Base-by-base conservation (phyloP, 2,797 vertebrate genomes). In the Cossypha niveicapilla region DNA sequence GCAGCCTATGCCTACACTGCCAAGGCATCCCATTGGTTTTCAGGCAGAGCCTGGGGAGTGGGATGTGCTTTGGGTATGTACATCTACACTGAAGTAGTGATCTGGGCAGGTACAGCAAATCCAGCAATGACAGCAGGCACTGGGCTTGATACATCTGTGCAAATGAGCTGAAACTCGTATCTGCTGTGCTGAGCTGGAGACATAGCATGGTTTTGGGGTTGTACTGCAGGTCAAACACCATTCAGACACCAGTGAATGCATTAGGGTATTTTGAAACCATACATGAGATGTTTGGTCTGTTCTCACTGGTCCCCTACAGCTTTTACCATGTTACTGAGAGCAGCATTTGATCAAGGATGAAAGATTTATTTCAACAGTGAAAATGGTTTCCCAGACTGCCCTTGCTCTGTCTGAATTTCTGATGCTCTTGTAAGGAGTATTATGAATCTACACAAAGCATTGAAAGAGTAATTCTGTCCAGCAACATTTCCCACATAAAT, bases 21-120 rank as follows among this genome's bases (percentile, higher is more conserved):
- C 13, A 28, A 39, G 24, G 3, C 11, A 61, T 21, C 9, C 42
- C 24, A 37, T 6, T 0, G 0, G 6, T 11, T 24, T 65, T 65
- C 56, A 73, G 34, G 35, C 18, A 89, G 50, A 65, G 50, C 13
- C 4, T 9, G 7, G 27, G 27, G 7, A n/a, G 11, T 9, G 13
- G 18, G 60, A 75, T 35, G 39, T 1, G 1, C 15, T 54, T 65
- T 60, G 24, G 24, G 27, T 9, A 9, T 4, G 22, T 14, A 15
- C 23, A 8, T 8, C 2, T 51, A 39, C 19, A n/a, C 13, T 28
- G 63, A 18, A 72, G 23, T 24, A 45, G 1, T 42, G 15, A 72
- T 61, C 37, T 54, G 30, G 30, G 24, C 12, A 66, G 25, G 7
- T 32, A 37, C 10, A 65, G 19, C 22, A 93, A 79, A 58, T 22